Evolutionary conservation across 2,888 invertebrate species (phyloP).

Genomic region (Drosophila rellima): DNA sequence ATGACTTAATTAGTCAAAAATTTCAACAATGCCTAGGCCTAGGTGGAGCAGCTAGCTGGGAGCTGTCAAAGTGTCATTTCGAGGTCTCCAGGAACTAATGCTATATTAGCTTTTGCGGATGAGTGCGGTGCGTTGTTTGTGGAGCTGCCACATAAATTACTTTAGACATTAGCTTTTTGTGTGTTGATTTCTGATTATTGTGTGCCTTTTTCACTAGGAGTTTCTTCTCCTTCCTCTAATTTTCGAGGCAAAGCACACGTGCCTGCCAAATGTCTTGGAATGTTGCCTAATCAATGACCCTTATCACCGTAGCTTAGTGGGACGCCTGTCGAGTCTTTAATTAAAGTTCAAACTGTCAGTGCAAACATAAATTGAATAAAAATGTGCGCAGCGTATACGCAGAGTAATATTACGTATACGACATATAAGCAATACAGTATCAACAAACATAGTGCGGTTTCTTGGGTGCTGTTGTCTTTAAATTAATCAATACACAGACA

Average conservation of each 20-base stretch:
- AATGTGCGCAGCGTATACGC: conserved; percentile 57
- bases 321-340: conserved; percentile 55
- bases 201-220: conserved; percentile 20
- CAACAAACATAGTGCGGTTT: conserved; percentile 13
- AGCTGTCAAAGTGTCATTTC: conserved; percentile 54
- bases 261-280: conserved; percentile 47
- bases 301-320: conserved; percentile 40
- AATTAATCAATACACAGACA: conserved; percentile 64
- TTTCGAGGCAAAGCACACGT: conserved; percentile 45
- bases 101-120: conserved; percentile 34
- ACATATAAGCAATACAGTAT: conserved; percentile 1
- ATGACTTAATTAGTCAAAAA: conserved; percentile 76
- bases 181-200: conserved; percentile 61
- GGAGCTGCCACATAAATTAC: conserved; percentile 57
- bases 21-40: conserved; percentile 51
- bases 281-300: conserved; percentile 71
- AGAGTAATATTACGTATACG: conserved; percentile 37
- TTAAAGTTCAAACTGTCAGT: conserved; percentile 71
- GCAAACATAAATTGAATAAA: conserved; percentile 71
- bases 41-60: background rate
- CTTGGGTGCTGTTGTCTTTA: conserved; percentile 40
- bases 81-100: conserved; percentile 26
- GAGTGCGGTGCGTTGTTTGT: conserved; percentile 2
- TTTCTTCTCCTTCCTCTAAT: background rate
- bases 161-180: conserved; percentile 50